phyloP scores from a whole-genome alignment of 2,113 vertebrate genomes.

The Menura novaehollandiae region DNA sequence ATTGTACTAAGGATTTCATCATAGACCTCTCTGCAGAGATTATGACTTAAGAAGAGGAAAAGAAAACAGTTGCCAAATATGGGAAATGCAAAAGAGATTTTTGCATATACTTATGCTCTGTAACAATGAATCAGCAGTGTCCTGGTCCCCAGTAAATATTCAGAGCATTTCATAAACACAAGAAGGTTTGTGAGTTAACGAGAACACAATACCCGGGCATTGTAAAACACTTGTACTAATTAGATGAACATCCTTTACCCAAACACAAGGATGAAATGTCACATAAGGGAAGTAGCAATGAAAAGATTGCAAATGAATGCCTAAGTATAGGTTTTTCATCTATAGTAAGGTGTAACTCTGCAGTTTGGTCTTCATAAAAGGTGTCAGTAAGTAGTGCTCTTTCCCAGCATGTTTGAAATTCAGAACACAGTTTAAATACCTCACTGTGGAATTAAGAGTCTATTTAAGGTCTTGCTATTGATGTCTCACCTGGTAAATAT shows the following conservation, averaged over 20 bases:
- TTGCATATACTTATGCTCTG: background rate
- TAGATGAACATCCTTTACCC: background rate
- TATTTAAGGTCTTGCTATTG: background rate
- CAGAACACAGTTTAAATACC: background rate
- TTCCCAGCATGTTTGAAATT: background rate
- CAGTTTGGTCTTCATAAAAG: background rate
- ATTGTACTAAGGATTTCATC: background rate
- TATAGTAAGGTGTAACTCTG: background rate
- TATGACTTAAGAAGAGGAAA: background rate
- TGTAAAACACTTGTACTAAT: background rate
- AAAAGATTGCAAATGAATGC: background rate
- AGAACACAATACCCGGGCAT: background rate
- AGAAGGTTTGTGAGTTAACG: background rate
- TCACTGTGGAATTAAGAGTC: background rate
- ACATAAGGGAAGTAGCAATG: background rate
- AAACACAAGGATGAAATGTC: background rate
- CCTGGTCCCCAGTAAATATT: background rate
- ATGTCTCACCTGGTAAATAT: conserved; percentile 24
- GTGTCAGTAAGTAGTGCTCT: background rate
- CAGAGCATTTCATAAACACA: background rate
- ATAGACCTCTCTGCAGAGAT: background rate
- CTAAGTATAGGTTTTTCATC: background rate
- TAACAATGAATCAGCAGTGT: background rate
- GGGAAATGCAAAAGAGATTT: background rate
- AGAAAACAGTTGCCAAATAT: background rate